Evolutionary conservation across 2,888 invertebrate species (phyloP).

Genomic region (Dascillus cervinus): DNA sequence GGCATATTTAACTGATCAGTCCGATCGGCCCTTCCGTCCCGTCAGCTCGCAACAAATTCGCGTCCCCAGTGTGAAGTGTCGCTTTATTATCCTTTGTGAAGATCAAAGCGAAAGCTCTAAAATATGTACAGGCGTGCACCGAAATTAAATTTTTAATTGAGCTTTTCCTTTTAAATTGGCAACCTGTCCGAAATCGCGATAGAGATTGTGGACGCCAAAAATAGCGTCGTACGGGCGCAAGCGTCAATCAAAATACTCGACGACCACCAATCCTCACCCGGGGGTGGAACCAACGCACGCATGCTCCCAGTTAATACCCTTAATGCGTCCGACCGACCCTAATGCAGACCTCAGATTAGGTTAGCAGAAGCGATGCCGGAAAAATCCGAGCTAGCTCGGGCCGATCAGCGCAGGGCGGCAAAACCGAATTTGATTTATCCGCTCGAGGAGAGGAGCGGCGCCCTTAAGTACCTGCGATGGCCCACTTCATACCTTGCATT

Average conservation of each 20-base stretch:
- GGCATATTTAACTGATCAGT: too few species aligned
- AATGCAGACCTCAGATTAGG: constrained; percentile 38
- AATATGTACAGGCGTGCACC: constrained; percentile 33
- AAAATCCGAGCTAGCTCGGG: too few species aligned
- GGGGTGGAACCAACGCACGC: constrained; percentile 21
- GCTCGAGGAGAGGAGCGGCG: neutral
- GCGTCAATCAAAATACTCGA: constrained; percentile 24
- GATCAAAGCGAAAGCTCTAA: constrained; percentile 38
- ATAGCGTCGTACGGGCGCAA: constrained; percentile 18
- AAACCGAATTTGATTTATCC: neutral
- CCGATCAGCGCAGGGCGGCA: constrained; percentile 17
- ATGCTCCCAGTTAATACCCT: constrained; percentile 32
- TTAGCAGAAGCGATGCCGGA: constrained; percentile 34
- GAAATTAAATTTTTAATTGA: too few species aligned
- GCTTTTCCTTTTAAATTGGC: too few species aligned
- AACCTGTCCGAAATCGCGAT: constrained; percentile 7
- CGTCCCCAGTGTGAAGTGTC: constrained; percentile 14
- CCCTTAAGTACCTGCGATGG: constrained; percentile 9
- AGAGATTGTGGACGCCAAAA: constrained; percentile 7
- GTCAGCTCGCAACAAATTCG: too few species aligned
- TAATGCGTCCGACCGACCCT: constrained; percentile 39
- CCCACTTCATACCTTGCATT: constrained; percentile 27
- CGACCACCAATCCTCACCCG: constrained; percentile 25
- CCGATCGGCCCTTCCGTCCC: too few species aligned
- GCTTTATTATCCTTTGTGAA: constrained; percentile 33